These are phyloP conservation scores for Corythoichthys intestinalis DNA, from an alignment of 2,113 vertebrate species.

Conservation along the genomic window DNA sequence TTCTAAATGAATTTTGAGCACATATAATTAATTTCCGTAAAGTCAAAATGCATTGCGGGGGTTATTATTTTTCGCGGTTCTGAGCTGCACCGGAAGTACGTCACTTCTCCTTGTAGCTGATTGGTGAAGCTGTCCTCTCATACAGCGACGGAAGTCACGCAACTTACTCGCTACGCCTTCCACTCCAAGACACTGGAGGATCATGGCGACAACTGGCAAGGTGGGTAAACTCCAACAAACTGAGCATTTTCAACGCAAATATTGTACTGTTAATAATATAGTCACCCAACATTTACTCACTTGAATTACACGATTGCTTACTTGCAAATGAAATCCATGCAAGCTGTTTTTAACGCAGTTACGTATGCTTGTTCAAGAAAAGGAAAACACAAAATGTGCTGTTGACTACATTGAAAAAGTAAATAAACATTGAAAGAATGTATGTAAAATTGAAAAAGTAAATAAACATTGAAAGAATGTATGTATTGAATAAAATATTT, in stretches of 20 bases:
- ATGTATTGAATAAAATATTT: neutral
- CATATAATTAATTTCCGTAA: neutral
- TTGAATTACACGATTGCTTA: no score
- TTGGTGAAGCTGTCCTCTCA: slow-evolving; percentile 39
- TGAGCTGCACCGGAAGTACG: neutral
- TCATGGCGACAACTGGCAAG: slow-evolving; percentile 71
- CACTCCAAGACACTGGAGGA: neutral
- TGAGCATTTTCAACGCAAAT: neutral
- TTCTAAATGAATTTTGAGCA: neutral
- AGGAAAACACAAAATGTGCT: neutral
- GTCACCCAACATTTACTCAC: no score
- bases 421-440: neutral
- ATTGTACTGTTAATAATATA: no score
- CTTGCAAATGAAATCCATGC: neutral
- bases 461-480: neutral
- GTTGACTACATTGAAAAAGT: neutral
- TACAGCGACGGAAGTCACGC: slow-evolving; percentile 8
- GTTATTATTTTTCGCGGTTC: neutral
- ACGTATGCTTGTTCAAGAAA: neutral
- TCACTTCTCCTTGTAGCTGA: slow-evolving; percentile 25
- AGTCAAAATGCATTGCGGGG: neutral
- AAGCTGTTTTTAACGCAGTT: neutral
- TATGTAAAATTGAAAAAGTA: neutral
- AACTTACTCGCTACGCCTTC: neutral
- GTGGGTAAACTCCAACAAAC: slow-evolving; percentile 45